phyloP scores from a whole-genome alignment of 2,113 vertebrate species.

The Craseonycteris thonglongyai region DNA sequence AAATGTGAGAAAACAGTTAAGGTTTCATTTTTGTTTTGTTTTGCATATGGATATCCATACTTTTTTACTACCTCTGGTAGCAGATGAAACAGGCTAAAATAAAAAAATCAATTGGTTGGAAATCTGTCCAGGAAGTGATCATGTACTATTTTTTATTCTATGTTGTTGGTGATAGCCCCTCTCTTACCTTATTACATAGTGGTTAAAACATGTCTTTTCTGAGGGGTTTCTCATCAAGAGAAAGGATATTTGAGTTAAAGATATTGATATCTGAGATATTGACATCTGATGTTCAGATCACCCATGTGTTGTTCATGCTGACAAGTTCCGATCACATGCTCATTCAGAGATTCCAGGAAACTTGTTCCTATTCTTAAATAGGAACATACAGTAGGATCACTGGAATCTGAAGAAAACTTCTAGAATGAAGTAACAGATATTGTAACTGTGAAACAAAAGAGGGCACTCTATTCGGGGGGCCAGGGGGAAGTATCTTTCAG shows the following conservation, averaged over 20 bases:
- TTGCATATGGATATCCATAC: background rate
- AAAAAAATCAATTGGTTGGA: background rate
- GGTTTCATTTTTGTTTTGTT: background rate
- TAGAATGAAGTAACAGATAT: background rate
- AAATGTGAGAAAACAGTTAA: background rate
- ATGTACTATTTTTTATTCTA: background rate
- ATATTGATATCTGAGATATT: background rate
- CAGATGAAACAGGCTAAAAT: background rate
- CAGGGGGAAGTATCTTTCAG: background rate
- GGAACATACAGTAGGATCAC: background rate
- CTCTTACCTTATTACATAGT: background rate
- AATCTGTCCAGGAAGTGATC: background rate
- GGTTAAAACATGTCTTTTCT: background rate
- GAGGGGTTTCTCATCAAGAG: background rate
- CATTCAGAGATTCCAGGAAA: background rate
- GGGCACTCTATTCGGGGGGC: background rate
- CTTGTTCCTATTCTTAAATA: background rate
- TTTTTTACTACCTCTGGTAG: background rate
- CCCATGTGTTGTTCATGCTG: background rate
- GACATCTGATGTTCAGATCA: background rate
- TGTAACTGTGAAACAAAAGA: background rate
- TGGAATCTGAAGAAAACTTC: background rate
- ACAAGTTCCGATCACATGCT: background rate
- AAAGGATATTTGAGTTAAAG: background rate
- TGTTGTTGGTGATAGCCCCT: background rate